Evolutionary conservation across 2,113 vertebrate genomes (phyloP), one percentile per base, ranked within the genome.

Genomic region (Coryphaenoides rupestris): DNA sequence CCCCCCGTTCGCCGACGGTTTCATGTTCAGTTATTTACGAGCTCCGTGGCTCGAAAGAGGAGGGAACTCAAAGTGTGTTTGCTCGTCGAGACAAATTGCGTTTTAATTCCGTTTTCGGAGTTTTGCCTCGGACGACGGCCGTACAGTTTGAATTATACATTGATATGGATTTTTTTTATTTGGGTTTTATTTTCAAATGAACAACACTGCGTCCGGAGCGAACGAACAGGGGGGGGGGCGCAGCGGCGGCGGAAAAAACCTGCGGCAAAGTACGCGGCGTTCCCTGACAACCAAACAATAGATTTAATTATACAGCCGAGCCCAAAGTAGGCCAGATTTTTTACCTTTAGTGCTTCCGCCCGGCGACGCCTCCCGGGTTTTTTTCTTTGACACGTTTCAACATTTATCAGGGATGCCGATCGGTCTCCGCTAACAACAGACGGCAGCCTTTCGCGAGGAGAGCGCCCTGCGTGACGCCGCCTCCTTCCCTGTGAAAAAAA

Each of bases 301-400:
- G 80, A 80, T 77, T 68, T 81, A 84, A 86, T 80, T 79, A 81
- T 76, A 40, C 13, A 40, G 4, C 33, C 33, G n/a, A n/a, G 77
- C 80, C 79, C 80, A 81, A 87, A n/a, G 75, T 81, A 84, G 81
- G 80, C 78, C 82, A 84, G 50, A 76, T 84, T 77, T 84, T 84
- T 77, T 84, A 86, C 84, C 81, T 82, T 75, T 77, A 68, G 74
- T 82, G 85, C 71, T 84, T 76, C 55, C 73, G 67, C 47, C 75
- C 79, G 73, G 15, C 47, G 40, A n/a, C 80, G 82, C 84, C 85
- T 83, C 85, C 85, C 77, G 84, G 84, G 84, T 86, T 87, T n/a
- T n/a, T n/a, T n/a, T n/a, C n/a, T n/a, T 84, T 87, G 85, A 86
- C 85, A 88, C 84, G 84, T 88, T 87, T 87, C 70, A 76, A 77